Base-by-base conservation (phyloP, 2,797 vertebrate genomes). In the Acipenser oxyrinchus region DNA sequence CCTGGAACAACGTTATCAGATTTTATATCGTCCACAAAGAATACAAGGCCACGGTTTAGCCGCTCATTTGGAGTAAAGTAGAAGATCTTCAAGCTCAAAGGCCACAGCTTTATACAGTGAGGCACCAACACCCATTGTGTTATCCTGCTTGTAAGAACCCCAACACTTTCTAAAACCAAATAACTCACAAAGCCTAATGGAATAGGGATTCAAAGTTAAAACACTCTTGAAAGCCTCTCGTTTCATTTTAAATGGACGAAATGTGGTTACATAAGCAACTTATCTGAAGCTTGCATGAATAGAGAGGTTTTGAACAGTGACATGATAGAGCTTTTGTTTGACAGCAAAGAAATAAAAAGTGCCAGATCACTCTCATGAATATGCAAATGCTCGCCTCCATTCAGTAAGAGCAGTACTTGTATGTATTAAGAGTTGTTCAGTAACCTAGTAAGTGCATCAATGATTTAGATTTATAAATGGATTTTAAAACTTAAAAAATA, bases 1-100 rank as follows among this genome's bases (percentile, higher is more conserved):
- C 84, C 77, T 83, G 82, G 83, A 86, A 81, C 76, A 82, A 69
- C 75, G 79, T 77, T 79, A 79, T 80, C 81, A 80, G 77, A 80
- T 78, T 73, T 77, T 81, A 67, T 70, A 61, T 23, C 65, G 73
- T 75, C 76, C 18, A 72, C 71, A 76, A 70, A 72, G 79, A 84
- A 79, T 78, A 79, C 82, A 78, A 80, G 80, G 77, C 75, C 77
- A 78, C 75, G 81, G 81, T 81, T 78, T 79, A 79, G 78, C 78
- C 82, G 75, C 79, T 81, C 78, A 75, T 70, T 72, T 37, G 37
- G 37, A 37, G 37, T 37, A 37, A 37, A 37, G 4, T 37, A 37
- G 0, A 37, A 37, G 37, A 37, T 37, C 37, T 37, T 37, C 23
- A 37, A 37, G 23, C 23, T 4, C 23, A 37, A 37, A 37, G 23